Conservation (phyloP, 1,140 invertebrate species). For the Octopus bimaculoides region DNA sequence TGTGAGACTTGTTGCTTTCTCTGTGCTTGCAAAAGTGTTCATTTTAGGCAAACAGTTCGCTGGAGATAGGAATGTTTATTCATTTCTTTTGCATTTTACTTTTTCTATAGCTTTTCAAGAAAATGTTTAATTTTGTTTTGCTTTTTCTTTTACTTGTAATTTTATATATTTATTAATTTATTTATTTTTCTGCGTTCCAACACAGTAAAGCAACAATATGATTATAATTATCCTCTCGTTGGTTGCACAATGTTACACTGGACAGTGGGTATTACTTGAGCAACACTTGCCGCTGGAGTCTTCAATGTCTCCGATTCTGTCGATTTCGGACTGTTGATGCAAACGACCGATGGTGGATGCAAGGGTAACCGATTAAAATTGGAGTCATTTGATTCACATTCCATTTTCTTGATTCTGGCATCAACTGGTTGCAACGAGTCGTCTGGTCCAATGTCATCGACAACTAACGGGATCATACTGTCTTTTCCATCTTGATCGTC, state of each 20-base stretch:
- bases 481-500: slow-evolving; percentile 12
- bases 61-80: too few species aligned
- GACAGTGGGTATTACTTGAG: not conserved
- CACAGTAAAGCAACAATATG: too few species aligned
- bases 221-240: not conserved
- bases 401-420: not conserved
- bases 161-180: too few species aligned
- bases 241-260: slow-evolving; percentile 3
- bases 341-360: not conserved
- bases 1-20: too few species aligned
- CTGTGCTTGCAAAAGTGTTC: too few species aligned
- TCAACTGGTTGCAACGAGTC: not conserved
- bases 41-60: too few species aligned
- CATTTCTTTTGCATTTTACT: too few species aligned
- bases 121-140: too few species aligned
- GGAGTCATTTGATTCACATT: not conserved
- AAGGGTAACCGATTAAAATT: not conserved
- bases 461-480: not conserved
- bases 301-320: not conserved
- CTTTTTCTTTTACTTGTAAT: too few species aligned
- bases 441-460: not conserved
- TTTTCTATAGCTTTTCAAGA: too few species aligned
- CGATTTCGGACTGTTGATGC: not conserved
- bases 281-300: not conserved
- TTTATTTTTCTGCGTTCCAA: too few species aligned